phyloP scores from a whole-genome alignment of 2,888 invertebrate species.

The Chesias legatella region DNA sequence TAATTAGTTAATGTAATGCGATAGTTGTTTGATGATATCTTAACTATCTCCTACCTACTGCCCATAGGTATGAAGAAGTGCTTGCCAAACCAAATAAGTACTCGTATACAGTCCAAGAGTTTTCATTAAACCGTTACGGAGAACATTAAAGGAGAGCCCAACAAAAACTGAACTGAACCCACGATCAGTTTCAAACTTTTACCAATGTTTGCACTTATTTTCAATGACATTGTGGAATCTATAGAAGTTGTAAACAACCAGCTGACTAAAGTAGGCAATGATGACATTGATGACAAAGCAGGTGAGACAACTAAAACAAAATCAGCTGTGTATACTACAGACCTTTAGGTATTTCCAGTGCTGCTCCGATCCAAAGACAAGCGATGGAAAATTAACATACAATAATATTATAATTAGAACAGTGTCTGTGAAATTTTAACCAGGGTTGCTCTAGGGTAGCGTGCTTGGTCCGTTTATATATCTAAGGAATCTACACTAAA shows the following conservation, averaged over 20 bases:
- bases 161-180: too few relatives aligned
- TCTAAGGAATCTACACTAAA: too few relatives aligned
- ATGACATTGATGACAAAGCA: constrained; percentile 13
- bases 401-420: constrained; percentile 27
- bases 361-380: constrained; percentile 77
- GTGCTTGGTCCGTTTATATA: neutral
- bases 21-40: too few relatives aligned
- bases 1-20: too few relatives aligned
- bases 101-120: too few relatives aligned
- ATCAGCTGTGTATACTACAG: constrained; percentile 70
- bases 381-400: constrained; percentile 55
- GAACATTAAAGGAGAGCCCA: too few relatives aligned
- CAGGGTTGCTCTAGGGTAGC: constrained; percentile 4
- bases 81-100: too few relatives aligned
- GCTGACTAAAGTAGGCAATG: neutral
- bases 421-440: constrained; percentile 10
- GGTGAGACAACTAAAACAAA: constrained; percentile 10
- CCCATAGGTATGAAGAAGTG: too few relatives aligned
- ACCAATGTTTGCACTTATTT: neutral
- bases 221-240: neutral
- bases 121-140: too few relatives aligned
- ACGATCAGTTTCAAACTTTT: too few relatives aligned
- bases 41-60: too few relatives aligned
- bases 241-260: neutral
- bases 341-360: constrained; percentile 92